Conservation (phyloP, 2,888 invertebrate species). For the Mantis religiosa region DNA sequence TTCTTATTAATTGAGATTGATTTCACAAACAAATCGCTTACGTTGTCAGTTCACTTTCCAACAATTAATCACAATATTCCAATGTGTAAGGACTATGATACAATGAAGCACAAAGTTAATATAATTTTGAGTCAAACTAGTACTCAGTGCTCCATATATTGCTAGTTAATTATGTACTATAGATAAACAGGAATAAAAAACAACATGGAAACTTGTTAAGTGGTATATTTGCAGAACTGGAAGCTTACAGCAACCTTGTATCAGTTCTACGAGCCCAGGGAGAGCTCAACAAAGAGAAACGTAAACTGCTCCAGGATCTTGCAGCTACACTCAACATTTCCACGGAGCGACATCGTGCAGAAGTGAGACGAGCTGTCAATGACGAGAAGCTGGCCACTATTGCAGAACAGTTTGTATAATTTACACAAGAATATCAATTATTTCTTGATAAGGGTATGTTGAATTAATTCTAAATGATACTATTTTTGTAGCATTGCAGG, state of each 20-base stretch:
- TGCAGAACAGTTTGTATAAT: conserved; percentile 74
- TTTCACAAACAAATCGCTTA: too few relatives aligned
- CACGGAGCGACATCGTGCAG: conserved; percentile 86
- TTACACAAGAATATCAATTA: background rate
- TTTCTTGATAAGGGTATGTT: background rate
- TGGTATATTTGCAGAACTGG: conserved; percentile 66
- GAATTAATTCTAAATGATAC: too few relatives aligned
- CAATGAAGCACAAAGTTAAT: too few relatives aligned
- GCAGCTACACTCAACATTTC: conserved; percentile 80
- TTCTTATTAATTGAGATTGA: too few relatives aligned
- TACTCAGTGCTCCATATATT: too few relatives aligned
- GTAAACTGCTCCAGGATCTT: conserved; percentile 77
- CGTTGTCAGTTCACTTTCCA: too few relatives aligned
- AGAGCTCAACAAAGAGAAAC: conserved; percentile 76
- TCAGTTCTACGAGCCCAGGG: conserved; percentile 92
- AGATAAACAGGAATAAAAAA: too few relatives aligned
- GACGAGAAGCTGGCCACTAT: conserved; percentile 86
- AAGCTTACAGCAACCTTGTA: conserved; percentile 86
- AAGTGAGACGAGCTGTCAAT: conserved; percentile 85
- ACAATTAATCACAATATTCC: too few relatives aligned
- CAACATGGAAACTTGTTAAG: too few relatives aligned
- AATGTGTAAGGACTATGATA: too few relatives aligned
- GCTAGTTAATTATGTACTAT: too few relatives aligned
- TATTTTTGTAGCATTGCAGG: conserved; percentile 48
- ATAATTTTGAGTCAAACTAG: too few relatives aligned